Evolutionary conservation across 2,888 invertebrate species (phyloP).

Genomic region (Sarcophaga variegata): DNA sequence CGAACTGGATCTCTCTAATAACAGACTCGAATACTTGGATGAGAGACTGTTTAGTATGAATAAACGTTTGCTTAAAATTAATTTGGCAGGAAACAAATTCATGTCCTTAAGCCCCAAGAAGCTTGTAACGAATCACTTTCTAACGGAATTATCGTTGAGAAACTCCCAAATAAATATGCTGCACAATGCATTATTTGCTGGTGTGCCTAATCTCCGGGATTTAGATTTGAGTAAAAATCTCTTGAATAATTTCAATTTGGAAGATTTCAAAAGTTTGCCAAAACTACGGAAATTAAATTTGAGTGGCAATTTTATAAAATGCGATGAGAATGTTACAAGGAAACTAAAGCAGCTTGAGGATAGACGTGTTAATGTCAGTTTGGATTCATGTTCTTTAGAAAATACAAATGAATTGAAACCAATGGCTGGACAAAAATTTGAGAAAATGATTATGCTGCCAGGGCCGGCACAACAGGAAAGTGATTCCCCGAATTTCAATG

Average conservation of each 20-base stretch:
- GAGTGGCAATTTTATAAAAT: slow-evolving; percentile 84
- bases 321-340: slow-evolving; percentile 81
- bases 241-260: slow-evolving; percentile 83
- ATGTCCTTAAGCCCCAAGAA: slow-evolving; percentile 84
- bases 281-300: slow-evolving; percentile 82
- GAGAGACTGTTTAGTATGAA: slow-evolving; percentile 84
- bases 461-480: slow-evolving; percentile 64
- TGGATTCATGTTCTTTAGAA: slow-evolving; percentile 64
- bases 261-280: slow-evolving; percentile 82
- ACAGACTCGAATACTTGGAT: slow-evolving; percentile 84
- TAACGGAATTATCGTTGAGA: slow-evolving; percentile 84
- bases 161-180: slow-evolving; percentile 84
- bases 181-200: slow-evolving; percentile 83
- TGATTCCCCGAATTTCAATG: slow-evolving; percentile 23
- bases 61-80: slow-evolving; percentile 83
- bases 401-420: neutral
- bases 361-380: slow-evolving; percentile 72
- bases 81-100: slow-evolving; percentile 86
- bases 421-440: slow-evolving; percentile 71
- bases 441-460: slow-evolving; percentile 74
- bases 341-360: slow-evolving; percentile 74
- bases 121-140: slow-evolving; percentile 83
- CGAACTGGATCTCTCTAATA: slow-evolving; percentile 85
- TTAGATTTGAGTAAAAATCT: slow-evolving; percentile 86
- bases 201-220: slow-evolving; percentile 83